phyloP scores from a whole-genome alignment of 2,113 vertebrate species.

The Eudyptes chrysolophus region DNA sequence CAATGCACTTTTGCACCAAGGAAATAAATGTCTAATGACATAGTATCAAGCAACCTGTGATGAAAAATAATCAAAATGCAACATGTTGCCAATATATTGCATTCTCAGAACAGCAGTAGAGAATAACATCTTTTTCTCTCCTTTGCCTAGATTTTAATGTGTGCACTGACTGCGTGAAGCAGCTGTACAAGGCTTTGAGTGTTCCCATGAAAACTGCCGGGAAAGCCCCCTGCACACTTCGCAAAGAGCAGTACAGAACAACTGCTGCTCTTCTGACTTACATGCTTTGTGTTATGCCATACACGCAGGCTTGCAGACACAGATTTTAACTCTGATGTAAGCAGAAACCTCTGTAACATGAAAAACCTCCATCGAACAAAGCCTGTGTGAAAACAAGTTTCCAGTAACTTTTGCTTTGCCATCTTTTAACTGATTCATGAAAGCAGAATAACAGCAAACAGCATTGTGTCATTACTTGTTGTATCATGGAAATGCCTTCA shows the following conservation, averaged over 20 bases:
- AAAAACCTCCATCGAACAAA: neutral
- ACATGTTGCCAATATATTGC: rapidly evolving
- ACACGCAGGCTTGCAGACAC: neutral
- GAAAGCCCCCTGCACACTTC: neutral
- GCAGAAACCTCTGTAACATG: neutral
- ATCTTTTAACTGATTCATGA: neutral
- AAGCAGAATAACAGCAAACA: neutral
- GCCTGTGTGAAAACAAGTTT: neutral
- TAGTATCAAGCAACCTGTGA: neutral
- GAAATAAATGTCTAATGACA: neutral
- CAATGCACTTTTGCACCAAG: neutral
- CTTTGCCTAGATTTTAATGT: neutral
- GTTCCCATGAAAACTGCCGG: neutral
- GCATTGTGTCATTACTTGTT: neutral
- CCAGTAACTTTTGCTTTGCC: neutral
- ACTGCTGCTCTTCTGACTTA: neutral
- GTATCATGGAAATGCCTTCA: neutral
- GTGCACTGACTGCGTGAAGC: neutral
- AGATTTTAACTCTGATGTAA: neutral
- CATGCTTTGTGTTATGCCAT: rapidly evolving
- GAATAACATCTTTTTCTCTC: neutral
- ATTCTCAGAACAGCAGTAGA: neutral
- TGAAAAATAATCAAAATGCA: neutral
- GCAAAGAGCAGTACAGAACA: neutral
- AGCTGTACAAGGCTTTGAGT: neutral